Base-by-base conservation (phyloP, 2,113 vertebrate genomes). In the Aramus guarauna region DNA sequence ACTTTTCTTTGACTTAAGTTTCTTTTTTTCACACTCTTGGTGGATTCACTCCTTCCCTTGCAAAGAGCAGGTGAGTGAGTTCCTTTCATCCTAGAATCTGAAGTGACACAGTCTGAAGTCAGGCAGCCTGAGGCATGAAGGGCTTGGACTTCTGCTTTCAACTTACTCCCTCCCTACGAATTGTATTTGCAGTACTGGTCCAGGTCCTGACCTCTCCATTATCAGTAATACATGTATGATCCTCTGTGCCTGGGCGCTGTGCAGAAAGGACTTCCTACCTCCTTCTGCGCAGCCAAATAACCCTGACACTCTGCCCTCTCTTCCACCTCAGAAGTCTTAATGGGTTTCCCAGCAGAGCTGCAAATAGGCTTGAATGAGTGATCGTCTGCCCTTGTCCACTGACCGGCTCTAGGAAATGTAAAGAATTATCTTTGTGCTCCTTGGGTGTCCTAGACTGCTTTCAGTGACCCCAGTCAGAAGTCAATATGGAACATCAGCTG, bases 111-210 rank as follows among this genome's bases (percentile, higher is more conserved):
- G 50, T 23, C 80, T 94, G 90, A 85, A 90, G 78, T 92, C 52
- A 55, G 90, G 52, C 72, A 92, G 74, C 73, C 78, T 50, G 69
- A 85, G 80, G 77, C 76, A 95, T 94, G 56, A 94, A 78, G 76
- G 62, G 7, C 73, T 93, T n/a, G 62, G 66, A 55, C 66, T 96
- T 84, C 89, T 87, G 34, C 96, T 96, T 95, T 95, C 77, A 88
- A 12, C 74, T 94, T 62, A 34, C 69, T 92, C n/a, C 37, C 48
- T 90, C n/a, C 58, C 64, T 87, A n/a, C 43, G 60, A 17, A 53
- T 75, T 87, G 30, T 79, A 69, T 91, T 79, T 39, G 58, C 50
- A 79, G 39, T 76, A 53, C 41, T 76, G 62, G 20, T 30, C 22
- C 36, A 24, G 77, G 84, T 66, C 80, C 69, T 96, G 92, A 94